phyloP scores from a whole-genome alignment of 2,113 vertebrate genomes.

The Nestor notabilis region DNA sequence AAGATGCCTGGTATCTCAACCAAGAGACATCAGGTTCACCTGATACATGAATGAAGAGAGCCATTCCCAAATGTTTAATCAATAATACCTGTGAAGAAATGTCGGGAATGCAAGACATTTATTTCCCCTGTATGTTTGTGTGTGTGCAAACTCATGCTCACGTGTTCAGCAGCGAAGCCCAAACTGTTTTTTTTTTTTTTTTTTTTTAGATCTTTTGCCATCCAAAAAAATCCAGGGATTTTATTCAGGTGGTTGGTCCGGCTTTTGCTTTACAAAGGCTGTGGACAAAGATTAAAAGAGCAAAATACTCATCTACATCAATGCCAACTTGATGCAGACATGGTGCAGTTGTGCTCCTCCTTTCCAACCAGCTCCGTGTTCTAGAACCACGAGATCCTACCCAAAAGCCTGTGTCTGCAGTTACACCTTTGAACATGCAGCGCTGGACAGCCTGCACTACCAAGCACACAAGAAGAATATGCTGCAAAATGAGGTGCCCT shows the following conservation, averaged over 20 bases:
- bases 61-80: not conserved
- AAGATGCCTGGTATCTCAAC: not conserved
- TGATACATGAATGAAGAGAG: not conserved
- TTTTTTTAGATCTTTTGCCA: not conserved
- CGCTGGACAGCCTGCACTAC: accelerated
- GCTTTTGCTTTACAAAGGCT: not conserved
- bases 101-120: not conserved
- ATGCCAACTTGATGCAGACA: not conserved
- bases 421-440: not conserved
- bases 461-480: not conserved
- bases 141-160: not conserved
- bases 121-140: not conserved
- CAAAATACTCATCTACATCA: not conserved
- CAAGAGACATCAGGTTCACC: not conserved
- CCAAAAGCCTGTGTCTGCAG: not conserved
- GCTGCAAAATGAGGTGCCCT: not conserved
- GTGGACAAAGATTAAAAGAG: not conserved
- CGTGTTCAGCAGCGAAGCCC: not conserved
- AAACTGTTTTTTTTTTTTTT: not conserved
- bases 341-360: not conserved
- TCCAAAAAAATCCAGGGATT: not conserved
- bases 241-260: not conserved
- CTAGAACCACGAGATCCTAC: not conserved
- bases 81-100: not conserved
- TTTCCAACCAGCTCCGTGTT: not conserved